These are phyloP conservation scores for Uloborus diversus DNA, from an alignment of 1,140 invertebrate genomes.

Conservation along the genomic window DNA sequence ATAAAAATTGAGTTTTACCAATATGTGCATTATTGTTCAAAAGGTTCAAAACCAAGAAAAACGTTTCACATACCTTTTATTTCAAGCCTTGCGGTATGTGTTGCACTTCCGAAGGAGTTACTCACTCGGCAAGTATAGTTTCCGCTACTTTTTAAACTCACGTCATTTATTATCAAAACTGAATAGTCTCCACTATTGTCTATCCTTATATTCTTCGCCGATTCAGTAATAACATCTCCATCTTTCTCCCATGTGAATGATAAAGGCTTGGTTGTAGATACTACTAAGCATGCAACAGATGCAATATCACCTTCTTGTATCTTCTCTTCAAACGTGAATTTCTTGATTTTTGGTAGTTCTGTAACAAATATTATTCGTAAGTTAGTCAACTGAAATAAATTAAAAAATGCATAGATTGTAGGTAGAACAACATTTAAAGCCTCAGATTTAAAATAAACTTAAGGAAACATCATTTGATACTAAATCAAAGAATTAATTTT, in stretches of 20 bases:
- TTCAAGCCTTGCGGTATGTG: constrained; percentile 1
- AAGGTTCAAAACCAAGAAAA: no score
- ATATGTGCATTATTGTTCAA: no score
- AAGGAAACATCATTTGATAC: no score
- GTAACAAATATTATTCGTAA: neutral
- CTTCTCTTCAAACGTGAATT: constrained; percentile 32
- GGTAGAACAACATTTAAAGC: no score
- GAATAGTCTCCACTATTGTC: constrained; percentile 35
- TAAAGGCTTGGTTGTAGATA: constrained; percentile 25
- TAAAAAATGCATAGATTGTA: no score
- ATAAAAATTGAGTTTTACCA: no score
- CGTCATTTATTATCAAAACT: constrained; percentile 18
- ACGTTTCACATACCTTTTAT: constrained; percentile 55
- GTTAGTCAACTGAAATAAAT: neutral
- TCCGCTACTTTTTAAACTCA: constrained; percentile 13
- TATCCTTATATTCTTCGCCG: neutral
- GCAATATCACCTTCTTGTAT: constrained; percentile 29
- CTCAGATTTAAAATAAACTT: no score
- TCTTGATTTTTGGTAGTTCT: constrained; percentile 44
- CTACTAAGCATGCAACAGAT: constrained; percentile 35
- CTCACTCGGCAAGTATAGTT: constrained; percentile 38
- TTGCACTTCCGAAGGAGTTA: neutral
- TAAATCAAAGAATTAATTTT: no score
- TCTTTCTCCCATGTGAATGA: constrained; percentile 52
- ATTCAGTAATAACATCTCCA: neutral